Conservation (phyloP, 2,113 vertebrate species). For the Scomber japonicus region DNA sequence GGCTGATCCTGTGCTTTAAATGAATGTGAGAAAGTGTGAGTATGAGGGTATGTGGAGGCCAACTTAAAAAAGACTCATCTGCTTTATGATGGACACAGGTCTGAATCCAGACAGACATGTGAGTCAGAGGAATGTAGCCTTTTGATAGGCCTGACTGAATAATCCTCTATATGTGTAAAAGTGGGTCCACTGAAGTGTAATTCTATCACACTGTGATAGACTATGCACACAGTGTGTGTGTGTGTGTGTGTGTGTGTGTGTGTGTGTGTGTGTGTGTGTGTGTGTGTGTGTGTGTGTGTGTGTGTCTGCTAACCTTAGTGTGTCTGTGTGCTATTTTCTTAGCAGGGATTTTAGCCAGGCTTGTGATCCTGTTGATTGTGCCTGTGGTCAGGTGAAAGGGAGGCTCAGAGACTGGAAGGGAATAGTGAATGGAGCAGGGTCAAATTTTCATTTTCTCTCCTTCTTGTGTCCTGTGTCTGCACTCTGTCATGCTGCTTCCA, state of each 20-base stretch:
- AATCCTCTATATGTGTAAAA: slow-evolving; percentile 26
- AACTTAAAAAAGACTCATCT: slow-evolving; percentile 27
- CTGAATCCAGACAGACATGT: slow-evolving; percentile 36
- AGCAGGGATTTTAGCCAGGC: slow-evolving; percentile 29
- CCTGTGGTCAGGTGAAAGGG: slow-evolving; percentile 64
- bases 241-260: not conserved
- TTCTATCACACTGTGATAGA: too few relatives aligned
- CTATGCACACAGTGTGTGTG: not conserved
- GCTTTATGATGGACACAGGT: slow-evolving; percentile 22
- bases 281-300: not conserved
- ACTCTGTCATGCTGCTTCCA: slow-evolving; percentile 35
- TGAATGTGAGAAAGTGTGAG: not conserved
- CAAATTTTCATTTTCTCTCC: slow-evolving; percentile 43
- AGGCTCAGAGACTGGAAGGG: slow-evolving; percentile 40
- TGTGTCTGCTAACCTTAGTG: slow-evolving; percentile 11
- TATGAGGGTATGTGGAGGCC: not conserved
- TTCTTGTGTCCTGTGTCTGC: not conserved
- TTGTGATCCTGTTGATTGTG: slow-evolving; percentile 55
- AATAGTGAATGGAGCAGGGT: slow-evolving; percentile 69
- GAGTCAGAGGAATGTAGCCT: slow-evolving; percentile 59
- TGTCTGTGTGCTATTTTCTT: not conserved
- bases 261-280: not conserved
- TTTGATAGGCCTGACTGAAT: slow-evolving; percentile 28
- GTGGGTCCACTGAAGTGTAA: slow-evolving; percentile 20
- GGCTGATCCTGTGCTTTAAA: not conserved